Percentiles rank a stretch among this genome's conserved stretches.
These are phyloP conservation scores for Hassar affinis DNA, from an alignment of 2,113 vertebrate species.

Conservation along the genomic window DNA sequence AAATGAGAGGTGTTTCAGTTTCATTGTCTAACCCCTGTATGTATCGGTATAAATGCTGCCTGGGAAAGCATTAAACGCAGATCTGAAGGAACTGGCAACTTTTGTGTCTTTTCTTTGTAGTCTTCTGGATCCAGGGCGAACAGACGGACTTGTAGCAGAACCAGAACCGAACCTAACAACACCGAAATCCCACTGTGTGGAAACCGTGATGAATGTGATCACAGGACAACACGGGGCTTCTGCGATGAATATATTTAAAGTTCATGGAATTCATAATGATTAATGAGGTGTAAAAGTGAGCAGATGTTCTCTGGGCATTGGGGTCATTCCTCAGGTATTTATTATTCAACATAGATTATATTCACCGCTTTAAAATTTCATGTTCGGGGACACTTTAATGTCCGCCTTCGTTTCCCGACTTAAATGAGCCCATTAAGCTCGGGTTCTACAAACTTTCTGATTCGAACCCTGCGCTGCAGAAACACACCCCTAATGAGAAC, in stretches of 20 bases:
- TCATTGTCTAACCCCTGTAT: no score
- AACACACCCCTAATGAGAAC: conserved; percentile 27
- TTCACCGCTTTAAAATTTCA: conserved; percentile 16
- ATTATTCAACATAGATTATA: conserved; percentile 7
- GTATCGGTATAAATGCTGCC: no score
- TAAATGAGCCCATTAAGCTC: conserved; percentile 16
- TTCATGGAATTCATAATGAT: not conserved
- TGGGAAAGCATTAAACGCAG: no score
- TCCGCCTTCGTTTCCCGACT: not conserved
- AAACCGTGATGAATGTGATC: not conserved
- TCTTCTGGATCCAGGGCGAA: no score
- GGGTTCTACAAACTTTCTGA: not conserved
- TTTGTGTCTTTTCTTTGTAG: no score
- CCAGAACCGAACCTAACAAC: no score
- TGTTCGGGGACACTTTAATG: conserved; percentile 15
- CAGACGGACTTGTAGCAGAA: no score
- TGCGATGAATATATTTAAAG: not conserved
- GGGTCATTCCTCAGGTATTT: conserved; percentile 14
- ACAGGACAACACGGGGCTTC: not conserved
- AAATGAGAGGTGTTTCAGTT: no score
- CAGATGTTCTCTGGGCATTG: not conserved
- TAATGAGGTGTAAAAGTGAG: not conserved
- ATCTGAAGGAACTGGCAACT: no score
- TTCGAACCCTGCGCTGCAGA: not conserved
- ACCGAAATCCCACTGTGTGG: not conserved